These are phyloP conservation scores for Bergia sp. DNA, from an alignment of 92 coral and sea anemone species.

Conservation along the genomic window DNA sequence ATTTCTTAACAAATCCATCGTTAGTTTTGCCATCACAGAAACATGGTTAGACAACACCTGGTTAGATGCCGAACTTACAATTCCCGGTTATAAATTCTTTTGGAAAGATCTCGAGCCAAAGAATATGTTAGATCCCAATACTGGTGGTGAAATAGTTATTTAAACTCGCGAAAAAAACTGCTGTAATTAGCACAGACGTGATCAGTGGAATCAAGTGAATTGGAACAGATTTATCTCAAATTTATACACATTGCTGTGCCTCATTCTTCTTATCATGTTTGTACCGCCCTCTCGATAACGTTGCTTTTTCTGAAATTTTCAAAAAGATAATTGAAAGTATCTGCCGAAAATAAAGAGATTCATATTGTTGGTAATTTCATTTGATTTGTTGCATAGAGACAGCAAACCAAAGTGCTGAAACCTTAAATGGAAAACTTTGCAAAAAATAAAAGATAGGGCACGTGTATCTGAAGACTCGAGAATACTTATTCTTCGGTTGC, in stretches of 20 bases:
- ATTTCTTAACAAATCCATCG: background rate
- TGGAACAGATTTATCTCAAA: slow-evolving; percentile 23
- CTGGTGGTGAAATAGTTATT: slow-evolving; percentile 10
- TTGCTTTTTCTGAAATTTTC: slow-evolving; percentile 5
- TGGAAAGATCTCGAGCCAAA: slow-evolving; percentile 32
- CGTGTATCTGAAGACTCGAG: too few species aligned
- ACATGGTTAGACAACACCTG: slow-evolving; percentile 28
- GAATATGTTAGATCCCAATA: background rate
- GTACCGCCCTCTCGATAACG: slow-evolving; percentile 26
- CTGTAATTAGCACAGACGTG: background rate
- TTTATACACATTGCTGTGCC: background rate
- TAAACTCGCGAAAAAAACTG: background rate
- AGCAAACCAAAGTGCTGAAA: too few species aligned
- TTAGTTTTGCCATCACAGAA: slow-evolving; percentile 16
- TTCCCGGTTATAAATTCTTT: slow-evolving; percentile 23
- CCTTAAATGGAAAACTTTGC: too few species aligned
- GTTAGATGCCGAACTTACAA: slow-evolving; percentile 7
- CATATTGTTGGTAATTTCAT: slow-evolving; percentile 38
- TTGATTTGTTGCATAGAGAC: too few species aligned
- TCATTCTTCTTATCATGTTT: slow-evolving; percentile 11
- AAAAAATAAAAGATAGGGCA: too few species aligned
- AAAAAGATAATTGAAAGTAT: slow-evolving; percentile 13
- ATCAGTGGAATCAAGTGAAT: slow-evolving; percentile 8
- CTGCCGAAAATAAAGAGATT: slow-evolving; percentile 41
- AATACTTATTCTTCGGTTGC: too few species aligned